Evolutionary conservation across 2,888 invertebrate species (phyloP), one percentile per base, ranked within the genome.

Genomic region (Aspidapion aeneum): DNA sequence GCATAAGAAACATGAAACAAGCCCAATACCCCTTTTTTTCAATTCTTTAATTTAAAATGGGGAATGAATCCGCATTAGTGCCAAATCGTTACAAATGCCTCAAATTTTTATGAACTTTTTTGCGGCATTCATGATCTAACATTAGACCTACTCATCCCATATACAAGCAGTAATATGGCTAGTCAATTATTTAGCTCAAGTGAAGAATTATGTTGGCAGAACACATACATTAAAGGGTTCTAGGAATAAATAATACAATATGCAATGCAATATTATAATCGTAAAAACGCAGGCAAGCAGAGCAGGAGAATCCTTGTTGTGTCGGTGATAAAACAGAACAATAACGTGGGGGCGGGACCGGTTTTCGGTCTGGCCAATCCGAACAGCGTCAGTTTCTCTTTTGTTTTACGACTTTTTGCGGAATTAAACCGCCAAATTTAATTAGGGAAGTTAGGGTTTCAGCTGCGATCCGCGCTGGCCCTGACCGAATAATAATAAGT

Each of bases 371-470:
- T 71, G 70, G 70, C 75, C 75, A 76, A 77, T 76, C 73, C 71
- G 69, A 68, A 69, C 74, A 73, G 74, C 72, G 71, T 74, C 73
- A 70, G 67, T 66, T 68, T 68, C 71, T 69, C 72, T 70, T 71
- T 73, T 72, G 73, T 77, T 77, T 78, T 77, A 77, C 75, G 77
- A 77, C 74, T 72, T 60, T 68, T 69, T 65, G 71, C 69, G 73
- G 75, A 77, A 77, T 78, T 76, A 75, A 77, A 77, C 75, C 75
- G 75, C 78, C 78, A 75, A 78, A 78, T 78, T 78, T 78, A 78
- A 78, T 78, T 78, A 77, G 74, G 72, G 35, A 75, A 74, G 74
- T 74, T 74, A 75, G 74, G 66, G 66, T 63, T 65, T 69, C 64
- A 63, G 66, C 62, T 66, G 68, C 65, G 61, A 66, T 70, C 67